Conservation (phyloP, 2,888 invertebrate genomes). For the Ichneumoninae sp. region DNA sequence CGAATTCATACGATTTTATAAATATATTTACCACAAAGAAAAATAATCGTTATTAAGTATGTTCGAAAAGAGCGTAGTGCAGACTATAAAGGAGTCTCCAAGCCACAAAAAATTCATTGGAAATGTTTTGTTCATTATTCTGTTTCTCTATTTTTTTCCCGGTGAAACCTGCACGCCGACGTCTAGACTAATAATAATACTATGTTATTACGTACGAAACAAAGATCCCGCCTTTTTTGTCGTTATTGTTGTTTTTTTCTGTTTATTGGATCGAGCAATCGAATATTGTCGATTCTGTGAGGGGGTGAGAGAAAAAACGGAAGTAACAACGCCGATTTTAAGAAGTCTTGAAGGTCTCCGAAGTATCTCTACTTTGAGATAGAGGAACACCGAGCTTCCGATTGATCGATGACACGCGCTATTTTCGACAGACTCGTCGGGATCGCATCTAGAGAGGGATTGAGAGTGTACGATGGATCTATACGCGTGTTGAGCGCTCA, state of each 20-base stretch:
- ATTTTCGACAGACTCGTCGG: background rate
- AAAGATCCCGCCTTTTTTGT: constrained; percentile 19
- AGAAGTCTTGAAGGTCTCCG: constrained; percentile 11
- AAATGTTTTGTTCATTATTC: constrained; percentile 17
- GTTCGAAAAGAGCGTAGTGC: constrained; percentile 1
- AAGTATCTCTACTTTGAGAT: background rate
- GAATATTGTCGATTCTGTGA: constrained; percentile 8
- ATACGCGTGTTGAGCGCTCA: constrained; percentile 80
- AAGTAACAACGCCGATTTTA: constrained; percentile 17
- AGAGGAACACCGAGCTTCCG: background rate
- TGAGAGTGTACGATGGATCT: constrained; percentile 21
- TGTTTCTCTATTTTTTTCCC: background rate
- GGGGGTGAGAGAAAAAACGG: constrained; percentile 6
- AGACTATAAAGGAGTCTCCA: constrained; percentile 22
- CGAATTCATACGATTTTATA: background rate
- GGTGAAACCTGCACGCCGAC: constrained; percentile 9
- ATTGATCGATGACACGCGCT: background rate
- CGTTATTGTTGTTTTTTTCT: background rate
- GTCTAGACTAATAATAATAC: constrained; percentile 57
- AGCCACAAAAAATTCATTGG: background rate
- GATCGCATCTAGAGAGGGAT: constrained; percentile 19
- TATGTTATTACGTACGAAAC: constrained; percentile 49
- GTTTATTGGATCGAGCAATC: constrained; percentile 15
- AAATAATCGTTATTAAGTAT: background rate
- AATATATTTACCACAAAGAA: background rate